Evolutionary conservation across 2,797 vertebrate genomes (phyloP), one percentile per base, ranked within the genome.

Genomic region (Alcedo atthis): DNA sequence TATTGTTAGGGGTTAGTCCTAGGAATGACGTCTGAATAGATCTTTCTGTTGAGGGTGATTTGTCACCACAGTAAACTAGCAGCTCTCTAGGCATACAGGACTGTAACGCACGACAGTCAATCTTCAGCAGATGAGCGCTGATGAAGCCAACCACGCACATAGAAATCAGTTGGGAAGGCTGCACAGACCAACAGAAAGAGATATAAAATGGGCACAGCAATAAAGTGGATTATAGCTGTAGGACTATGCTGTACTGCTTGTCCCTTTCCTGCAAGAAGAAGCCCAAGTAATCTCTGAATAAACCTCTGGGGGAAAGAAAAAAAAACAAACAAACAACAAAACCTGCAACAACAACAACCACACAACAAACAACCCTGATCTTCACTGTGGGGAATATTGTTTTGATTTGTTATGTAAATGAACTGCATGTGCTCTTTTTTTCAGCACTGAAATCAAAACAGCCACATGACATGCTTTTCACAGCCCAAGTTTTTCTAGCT

Each of bases 11-110:
- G 74, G 77, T 92, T 94, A 89, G 85, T 91, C 73, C 89, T 89
- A 94, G 74, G 80, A 94, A 92, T 92, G 66, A 95, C 4, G 25
- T 87, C 80, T 94, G 89, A 95, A 93, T 74, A 89, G 91, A 86
- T 91, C 74, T 81, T 92, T 91, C 89, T 70, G 73, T 91, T 73
- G 80, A 92, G 82, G 77, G n/a, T 86, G 73, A 94, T 84, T 91
- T 92, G 77, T 92, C 92, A 93, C 85, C 89, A 95, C 85, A 91
- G 92, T 87, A 95, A 91, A 67, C 87, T 76, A 89, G 91, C 80
- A 89, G n/a, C 57, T 94, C 85, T 85, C 58, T 30, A 55, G 63
- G 87, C 82, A 73, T 16, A 81, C 55, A 37, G 26, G 73, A 91
- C 91, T 76, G 91, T 83, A 94, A 89, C 78, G 48, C 67, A 81